Conservation (phyloP, 2,888 invertebrate species). For the Drosophila prostipennis region DNA sequence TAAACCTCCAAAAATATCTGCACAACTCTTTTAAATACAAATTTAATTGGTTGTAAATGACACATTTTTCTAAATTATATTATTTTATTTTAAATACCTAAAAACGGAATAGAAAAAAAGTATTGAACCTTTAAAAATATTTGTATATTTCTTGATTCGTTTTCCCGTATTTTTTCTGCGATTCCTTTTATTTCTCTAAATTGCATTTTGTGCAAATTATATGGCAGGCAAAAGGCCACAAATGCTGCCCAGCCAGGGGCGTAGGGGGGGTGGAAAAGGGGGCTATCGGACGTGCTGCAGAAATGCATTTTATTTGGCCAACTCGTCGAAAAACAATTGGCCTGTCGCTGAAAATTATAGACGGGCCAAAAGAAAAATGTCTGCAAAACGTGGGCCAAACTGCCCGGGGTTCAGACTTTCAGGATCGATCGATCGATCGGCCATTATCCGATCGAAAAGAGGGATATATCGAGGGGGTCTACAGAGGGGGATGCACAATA, state of each 20-base stretch:
- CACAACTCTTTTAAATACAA: too few species aligned
- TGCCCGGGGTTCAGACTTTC: constrained; percentile 38
- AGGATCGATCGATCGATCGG: constrained; percentile 42
- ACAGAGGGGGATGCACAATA: background rate
- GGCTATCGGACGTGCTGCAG: constrained; percentile 57
- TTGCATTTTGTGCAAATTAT: constrained; percentile 79
- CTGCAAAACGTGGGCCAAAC: constrained; percentile 75
- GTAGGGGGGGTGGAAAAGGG: background rate
- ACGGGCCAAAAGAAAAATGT: constrained; percentile 66
- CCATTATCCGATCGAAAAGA: constrained; percentile 45
- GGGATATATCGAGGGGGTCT: background rate
- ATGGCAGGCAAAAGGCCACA: constrained; percentile 71
- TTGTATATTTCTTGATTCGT: constrained; percentile 51
- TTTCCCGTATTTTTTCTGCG: constrained; percentile 18
- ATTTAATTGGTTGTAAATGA: too few species aligned
- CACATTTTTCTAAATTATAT: too few species aligned
- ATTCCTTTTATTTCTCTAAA: constrained; percentile 75
- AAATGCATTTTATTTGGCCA: constrained; percentile 73
- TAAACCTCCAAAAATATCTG: too few species aligned
- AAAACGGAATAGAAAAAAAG: too few species aligned
- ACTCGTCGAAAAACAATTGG: constrained; percentile 40
- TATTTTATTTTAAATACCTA: too few species aligned
- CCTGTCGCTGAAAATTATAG: constrained; percentile 61
- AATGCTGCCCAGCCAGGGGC: constrained; percentile 41
- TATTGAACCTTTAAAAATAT: too few species aligned